Percentiles rank a stretch among this genome's conserved stretches.
Conservation (phyloP, 2,888 invertebrate genomes). For the Thelaira solivaga region DNA sequence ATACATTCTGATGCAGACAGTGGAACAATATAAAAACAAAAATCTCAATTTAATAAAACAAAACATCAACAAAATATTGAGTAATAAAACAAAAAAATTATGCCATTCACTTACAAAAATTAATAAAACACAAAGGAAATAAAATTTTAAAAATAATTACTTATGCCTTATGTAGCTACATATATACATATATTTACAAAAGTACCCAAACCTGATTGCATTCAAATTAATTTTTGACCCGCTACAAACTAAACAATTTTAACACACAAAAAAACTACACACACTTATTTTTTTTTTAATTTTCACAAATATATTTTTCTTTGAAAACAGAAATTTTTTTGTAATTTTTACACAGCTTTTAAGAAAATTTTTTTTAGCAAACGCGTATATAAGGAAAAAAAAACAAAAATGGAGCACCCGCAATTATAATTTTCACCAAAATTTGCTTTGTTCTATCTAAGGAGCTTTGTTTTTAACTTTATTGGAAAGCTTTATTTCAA, state of each 20-base stretch:
- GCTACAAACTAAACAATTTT: constrained; percentile 22
- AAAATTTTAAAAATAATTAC: constrained; percentile 6
- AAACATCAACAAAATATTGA: too few species aligned
- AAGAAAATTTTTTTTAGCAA: constrained; percentile 24
- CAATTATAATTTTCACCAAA: constrained; percentile 24
- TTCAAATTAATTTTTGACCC: constrained; percentile 24
- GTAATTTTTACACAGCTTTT: constrained; percentile 17
- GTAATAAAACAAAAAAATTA: too few species aligned
- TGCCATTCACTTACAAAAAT: too few species aligned
- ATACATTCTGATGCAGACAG: constrained; percentile 25
- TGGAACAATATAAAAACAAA: too few species aligned
- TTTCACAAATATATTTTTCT: neutral
- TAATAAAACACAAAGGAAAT: neutral
- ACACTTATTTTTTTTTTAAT: constrained; percentile 16
- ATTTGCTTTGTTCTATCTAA: neutral
- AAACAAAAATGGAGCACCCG: constrained; percentile 45
- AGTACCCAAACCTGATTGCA: constrained; percentile 55
- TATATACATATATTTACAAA: too few species aligned
- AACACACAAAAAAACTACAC: constrained; percentile 23
- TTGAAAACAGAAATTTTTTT: neutral
- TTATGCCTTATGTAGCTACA: too few species aligned
- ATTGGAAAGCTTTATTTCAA: constrained; percentile 11
- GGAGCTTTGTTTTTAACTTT: constrained; percentile 13
- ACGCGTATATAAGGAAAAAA: constrained; percentile 14
- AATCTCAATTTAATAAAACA: too few species aligned